phyloP scores from a whole-genome alignment of 2,113 vertebrate genomes.

The Callionymus lyra region DNA sequence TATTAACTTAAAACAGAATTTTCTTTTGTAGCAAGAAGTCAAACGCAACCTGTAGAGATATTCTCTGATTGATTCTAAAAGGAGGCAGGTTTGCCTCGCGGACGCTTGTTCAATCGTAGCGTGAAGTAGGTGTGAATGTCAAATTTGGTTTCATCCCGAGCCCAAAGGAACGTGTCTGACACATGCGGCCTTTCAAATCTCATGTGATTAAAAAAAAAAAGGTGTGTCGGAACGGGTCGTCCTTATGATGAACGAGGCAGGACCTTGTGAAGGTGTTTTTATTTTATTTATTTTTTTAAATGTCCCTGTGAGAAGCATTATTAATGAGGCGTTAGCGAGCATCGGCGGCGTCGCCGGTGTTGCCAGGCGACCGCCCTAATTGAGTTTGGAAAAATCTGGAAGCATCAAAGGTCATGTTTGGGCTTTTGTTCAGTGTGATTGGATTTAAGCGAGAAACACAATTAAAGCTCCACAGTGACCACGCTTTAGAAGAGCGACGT shows the following conservation, averaged over 20 bases:
- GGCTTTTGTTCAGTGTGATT: not conserved
- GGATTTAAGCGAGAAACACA: not conserved
- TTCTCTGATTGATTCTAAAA: too few species aligned
- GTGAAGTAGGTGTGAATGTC: not conserved
- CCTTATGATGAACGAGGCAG: too few species aligned
- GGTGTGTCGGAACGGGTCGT: not conserved
- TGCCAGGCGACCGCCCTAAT: constrained; percentile 11
- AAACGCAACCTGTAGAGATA: too few species aligned
- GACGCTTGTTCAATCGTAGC: too few species aligned
- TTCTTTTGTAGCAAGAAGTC: too few species aligned
- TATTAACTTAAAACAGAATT: too few species aligned
- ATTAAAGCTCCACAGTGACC: too few species aligned
- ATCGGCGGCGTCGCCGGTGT: not conserved
- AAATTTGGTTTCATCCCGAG: not conserved
- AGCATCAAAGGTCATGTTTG: not conserved
- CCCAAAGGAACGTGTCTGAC: not conserved
- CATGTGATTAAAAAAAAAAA: too few species aligned
- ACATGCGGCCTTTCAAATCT: not conserved
- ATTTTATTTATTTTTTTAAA: not conserved
- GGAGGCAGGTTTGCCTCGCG: too few species aligned
- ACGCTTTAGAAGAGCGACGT: too few species aligned
- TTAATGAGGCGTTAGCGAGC: too few species aligned
- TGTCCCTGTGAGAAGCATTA: too few species aligned
- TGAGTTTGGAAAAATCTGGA: not conserved
- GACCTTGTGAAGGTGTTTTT: not conserved